phyloP scores from a whole-genome alignment of 2,113 vertebrate species.

The Tetrao urogallus region DNA sequence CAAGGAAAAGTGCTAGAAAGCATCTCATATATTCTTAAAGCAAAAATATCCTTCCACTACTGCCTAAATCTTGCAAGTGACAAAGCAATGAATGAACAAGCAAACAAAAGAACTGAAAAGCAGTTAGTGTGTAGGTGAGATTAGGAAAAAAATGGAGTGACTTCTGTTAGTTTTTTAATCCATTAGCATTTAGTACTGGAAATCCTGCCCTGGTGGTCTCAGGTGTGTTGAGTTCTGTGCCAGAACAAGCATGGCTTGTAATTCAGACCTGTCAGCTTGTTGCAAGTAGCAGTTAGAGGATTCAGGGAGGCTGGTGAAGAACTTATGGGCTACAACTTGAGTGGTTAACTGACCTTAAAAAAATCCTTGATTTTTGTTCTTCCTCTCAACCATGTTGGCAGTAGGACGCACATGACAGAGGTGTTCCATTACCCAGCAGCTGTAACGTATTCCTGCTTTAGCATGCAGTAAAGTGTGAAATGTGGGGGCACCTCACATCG shows the following conservation, averaged over 20 bases:
- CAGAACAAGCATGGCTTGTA: neutral
- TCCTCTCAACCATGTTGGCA: neutral
- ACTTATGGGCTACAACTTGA: neutral
- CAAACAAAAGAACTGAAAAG: neutral
- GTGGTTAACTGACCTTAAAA: neutral
- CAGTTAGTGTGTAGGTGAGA: neutral
- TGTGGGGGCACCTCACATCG: neutral
- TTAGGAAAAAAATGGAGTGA: neutral
- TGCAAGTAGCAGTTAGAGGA: neutral
- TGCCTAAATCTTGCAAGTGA: neutral
- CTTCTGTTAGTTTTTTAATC: neutral
- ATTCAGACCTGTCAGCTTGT: rapidly evolving
- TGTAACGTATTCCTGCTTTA: neutral
- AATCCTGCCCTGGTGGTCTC: neutral
- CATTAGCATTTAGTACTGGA: neutral
- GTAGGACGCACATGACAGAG: neutral
- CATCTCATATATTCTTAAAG: neutral
- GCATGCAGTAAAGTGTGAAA: neutral
- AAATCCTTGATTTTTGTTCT: neutral
- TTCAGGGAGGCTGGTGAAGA: neutral
- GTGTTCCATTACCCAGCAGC: neutral
- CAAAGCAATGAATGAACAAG: neutral
- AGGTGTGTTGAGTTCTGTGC: rapidly evolving
- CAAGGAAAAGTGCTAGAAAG: neutral
- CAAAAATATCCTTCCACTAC: neutral